Evolutionary conservation across 2,888 invertebrate genomes (phyloP), one percentile per base, ranked within the genome.

Genomic region (Philonicus albiceps): DNA sequence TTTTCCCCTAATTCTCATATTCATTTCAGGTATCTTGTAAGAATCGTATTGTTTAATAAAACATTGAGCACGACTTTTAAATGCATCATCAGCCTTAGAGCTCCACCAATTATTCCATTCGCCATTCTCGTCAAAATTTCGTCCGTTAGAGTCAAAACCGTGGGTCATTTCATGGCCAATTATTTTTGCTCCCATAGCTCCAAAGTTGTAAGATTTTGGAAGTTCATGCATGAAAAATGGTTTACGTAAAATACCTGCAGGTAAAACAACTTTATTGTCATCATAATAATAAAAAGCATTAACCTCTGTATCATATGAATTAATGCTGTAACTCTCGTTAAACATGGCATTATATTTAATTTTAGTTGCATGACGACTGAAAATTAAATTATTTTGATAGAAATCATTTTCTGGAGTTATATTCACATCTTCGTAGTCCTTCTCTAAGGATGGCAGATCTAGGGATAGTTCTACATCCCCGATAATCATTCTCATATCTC

Each of bases 121-220:
- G 7, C 75, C 75, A 27, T 75, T 4, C 13, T 22, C 16, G 49
- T 53, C 53, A 34, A 30, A 85, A 1, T 53, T n/a, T 19, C 73
- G 73, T 3, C 75, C 73, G 3, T 74, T 13, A 7, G 31, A 75
- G 31, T 85, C 85, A 19, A 85, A 85, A 34, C 74, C 75, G 53
- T 85, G 85, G 27, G 74, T 75, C 49, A 85, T 85, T 85, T 85
- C 85, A 31, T 85, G 85, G 13, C 74, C 85, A 27, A 84, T 27
- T 31, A 85, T 84, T 8, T 43, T 53, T 13, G 37, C 74, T 4
- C 85, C 85, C 85, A 85, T 75, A n/a, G 49, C 31, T 31, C 53
- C 85, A 19, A 13, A 85, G 34, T 85, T 85, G 53, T 75, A 75
- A n/a, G 75, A 74, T 74, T 75, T 75, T 16, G 85, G 85, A 34